Percentiles rank a stretch among this genome's conserved stretches.
phyloP scores from a whole-genome alignment of 2,888 invertebrate genomes.

The Himalopsyche tibetana region DNA sequence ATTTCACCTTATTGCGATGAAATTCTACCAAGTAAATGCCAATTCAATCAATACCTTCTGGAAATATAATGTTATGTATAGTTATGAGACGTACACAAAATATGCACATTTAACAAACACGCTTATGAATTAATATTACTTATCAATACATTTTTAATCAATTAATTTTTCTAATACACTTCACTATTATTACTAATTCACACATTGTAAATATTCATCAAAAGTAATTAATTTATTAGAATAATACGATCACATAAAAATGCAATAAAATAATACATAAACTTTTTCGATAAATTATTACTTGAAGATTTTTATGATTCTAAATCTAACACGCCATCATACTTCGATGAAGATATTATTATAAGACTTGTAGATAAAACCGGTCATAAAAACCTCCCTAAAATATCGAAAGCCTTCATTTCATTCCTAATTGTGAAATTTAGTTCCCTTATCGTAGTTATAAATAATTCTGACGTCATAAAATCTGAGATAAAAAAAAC shows the following conservation, averaged over 20 bases:
- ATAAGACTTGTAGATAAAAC: slow-evolving; percentile 26
- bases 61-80: no score
- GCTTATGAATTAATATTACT: no score
- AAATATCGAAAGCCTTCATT: slow-evolving; percentile 15
- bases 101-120: no score
- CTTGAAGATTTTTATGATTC: background rate
- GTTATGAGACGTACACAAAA: no score
- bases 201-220: background rate
- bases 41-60: no score
- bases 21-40: no score
- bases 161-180: no score
- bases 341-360: slow-evolving; percentile 34
- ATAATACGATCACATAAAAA: slow-evolving; percentile 8
- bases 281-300: background rate
- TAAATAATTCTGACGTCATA: slow-evolving; percentile 31
- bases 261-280: background rate
- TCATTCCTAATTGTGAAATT: slow-evolving; percentile 30
- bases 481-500: slow-evolving; percentile 28
- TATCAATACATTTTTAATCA: no score
- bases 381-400: slow-evolving; percentile 2
- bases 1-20: no score
- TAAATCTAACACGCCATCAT: slow-evolving; percentile 17
- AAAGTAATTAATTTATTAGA: slow-evolving; percentile 5
- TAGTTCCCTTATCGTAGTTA: slow-evolving; percentile 27
- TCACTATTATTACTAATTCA: background rate